phyloP scores from a whole-genome alignment of 1,140 invertebrate genomes.

The Wasmannia auropunctata region DNA sequence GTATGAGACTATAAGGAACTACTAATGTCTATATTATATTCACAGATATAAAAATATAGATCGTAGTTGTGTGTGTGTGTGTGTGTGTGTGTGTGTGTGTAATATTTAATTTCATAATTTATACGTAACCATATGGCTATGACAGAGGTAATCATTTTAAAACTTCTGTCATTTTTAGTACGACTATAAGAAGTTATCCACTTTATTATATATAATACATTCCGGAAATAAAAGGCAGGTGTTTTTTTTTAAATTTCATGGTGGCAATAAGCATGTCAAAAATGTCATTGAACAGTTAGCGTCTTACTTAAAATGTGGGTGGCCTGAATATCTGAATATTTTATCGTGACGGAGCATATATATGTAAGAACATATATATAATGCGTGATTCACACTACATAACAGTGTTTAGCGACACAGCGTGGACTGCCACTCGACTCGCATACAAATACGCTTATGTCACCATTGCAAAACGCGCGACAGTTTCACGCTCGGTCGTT shows the following conservation, averaged over 20 bases:
- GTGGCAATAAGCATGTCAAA: neutral
- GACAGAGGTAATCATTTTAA: neutral
- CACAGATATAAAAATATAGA: neutral
- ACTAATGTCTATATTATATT: too few relatives aligned
- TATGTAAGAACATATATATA: neutral
- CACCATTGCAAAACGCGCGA: constrained; percentile 47
- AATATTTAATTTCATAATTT: neutral
- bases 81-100: too few relatives aligned
- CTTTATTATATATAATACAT: neutral
- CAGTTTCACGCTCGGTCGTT: constrained; percentile 15
- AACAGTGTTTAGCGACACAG: constrained; percentile 38
- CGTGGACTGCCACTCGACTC: constrained; percentile 17
- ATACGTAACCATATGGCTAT: neutral
- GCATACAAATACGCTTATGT: constrained; percentile 62
- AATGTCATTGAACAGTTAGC: constrained; percentile 31
- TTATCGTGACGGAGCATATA: constrained; percentile 3
- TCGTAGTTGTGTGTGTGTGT: too few relatives aligned
- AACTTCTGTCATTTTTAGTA: neutral
- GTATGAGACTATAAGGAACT: neutral
- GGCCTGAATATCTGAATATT: constrained; percentile 50
- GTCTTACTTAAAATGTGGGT: constrained; percentile 39
- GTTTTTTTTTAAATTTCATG: constrained; percentile 5
- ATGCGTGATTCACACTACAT: constrained; percentile 36
- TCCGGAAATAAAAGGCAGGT: neutral
- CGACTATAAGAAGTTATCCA: neutral